phyloP scores from a whole-genome alignment of 1,140 invertebrate species.

The Diabrotica undecimpunctata region DNA sequence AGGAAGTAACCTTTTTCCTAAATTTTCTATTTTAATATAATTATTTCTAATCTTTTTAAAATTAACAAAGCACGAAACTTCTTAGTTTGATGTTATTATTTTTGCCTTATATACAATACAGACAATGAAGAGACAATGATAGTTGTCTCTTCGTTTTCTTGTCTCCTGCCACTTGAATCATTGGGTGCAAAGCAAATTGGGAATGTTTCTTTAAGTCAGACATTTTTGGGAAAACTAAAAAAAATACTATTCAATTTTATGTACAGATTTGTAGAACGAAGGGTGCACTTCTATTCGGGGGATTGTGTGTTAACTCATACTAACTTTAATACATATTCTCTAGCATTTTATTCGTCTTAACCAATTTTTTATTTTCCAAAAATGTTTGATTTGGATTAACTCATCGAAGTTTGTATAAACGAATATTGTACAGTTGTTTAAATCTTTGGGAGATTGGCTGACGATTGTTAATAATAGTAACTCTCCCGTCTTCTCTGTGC shows the following conservation, averaged over 20 bases:
- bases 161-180: not conserved
- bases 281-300: not conserved
- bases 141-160: no score
- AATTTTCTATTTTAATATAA: no score
- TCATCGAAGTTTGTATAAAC: not conserved
- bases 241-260: not conserved
- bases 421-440: not conserved
- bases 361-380: not conserved
- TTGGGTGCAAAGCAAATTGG: not conserved
- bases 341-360: no score
- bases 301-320: not conserved
- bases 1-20: no score
- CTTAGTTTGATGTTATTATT: no score
- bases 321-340: not conserved
- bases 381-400: conserved; percentile 6
- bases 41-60: no score
- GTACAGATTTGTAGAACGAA: not conserved
- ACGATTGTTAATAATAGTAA: not conserved
- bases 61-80: no score
- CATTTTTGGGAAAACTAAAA: conserved; percentile 7
- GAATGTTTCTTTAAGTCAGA: conserved; percentile 5
- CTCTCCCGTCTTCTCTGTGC: conserved; percentile 5
- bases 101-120: no score
- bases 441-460: not conserved
- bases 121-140: no score